phyloP scores from a whole-genome alignment of 2,113 vertebrate species.

The Axis porcinus region DNA sequence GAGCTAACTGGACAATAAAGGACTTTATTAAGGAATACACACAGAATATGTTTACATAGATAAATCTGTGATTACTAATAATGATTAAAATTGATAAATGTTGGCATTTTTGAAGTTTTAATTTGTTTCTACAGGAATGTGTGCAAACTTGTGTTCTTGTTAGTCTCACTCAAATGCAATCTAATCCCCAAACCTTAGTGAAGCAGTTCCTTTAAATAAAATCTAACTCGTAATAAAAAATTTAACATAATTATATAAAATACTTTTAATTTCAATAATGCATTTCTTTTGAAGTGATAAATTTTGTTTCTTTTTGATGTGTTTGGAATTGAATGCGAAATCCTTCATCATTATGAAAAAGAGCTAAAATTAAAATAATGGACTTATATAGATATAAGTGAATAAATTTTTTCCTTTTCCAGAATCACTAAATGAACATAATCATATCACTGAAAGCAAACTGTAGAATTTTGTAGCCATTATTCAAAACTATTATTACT shows the following conservation, averaged over 20 bases:
- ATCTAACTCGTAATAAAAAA: background rate
- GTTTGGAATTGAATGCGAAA: background rate
- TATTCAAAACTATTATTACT: background rate
- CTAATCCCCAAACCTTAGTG: background rate
- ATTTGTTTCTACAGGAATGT: background rate
- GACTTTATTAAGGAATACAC: background rate
- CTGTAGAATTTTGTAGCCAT: background rate
- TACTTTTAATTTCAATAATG: background rate
- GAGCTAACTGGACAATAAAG: background rate
- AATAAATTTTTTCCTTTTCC: background rate
- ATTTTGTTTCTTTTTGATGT: background rate
- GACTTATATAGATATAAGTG: background rate
- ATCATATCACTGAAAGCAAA: background rate
- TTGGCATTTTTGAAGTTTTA: background rate
- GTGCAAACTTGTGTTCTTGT: background rate
- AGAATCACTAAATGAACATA: background rate
- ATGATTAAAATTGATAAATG: background rate
- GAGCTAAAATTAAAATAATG: background rate
- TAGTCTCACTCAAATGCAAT: background rate
- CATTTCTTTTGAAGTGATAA: background rate
- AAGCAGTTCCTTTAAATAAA: background rate
- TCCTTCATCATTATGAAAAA: background rate
- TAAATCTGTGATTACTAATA: background rate
- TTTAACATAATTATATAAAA: background rate
- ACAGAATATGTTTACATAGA: background rate